Conservation (phyloP, 1,140 invertebrate genomes). For the Elymnias hypermnestra region DNA sequence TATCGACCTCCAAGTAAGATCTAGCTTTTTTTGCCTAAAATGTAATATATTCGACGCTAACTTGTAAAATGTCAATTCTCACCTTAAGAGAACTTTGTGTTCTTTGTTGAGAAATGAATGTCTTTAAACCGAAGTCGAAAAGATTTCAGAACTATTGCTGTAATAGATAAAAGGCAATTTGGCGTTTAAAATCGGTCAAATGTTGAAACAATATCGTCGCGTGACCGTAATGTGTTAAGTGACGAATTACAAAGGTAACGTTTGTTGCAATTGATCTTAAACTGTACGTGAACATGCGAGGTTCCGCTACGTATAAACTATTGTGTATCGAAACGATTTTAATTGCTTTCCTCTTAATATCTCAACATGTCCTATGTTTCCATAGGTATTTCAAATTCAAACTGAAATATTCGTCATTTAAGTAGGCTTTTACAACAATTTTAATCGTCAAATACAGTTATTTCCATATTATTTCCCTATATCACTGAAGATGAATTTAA, state of each 20-base stretch:
- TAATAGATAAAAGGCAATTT: constrained; percentile 8
- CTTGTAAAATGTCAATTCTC: no score
- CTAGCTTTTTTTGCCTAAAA: background rate
- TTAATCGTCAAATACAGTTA: no score
- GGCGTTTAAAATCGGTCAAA: constrained; percentile 28
- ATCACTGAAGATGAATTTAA: no score
- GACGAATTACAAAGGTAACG: constrained; percentile 5
- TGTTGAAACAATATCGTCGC: constrained; percentile 28
- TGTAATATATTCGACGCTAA: no score
- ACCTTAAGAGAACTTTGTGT: no score
- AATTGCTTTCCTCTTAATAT: background rate
- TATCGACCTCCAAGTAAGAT: no score
- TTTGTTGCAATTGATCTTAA: background rate
- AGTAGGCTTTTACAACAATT: no score
- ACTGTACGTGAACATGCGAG: background rate
- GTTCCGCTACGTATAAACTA: background rate
- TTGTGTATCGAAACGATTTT: background rate
- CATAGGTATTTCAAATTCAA: no score
- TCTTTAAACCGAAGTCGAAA: background rate
- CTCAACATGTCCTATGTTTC: no score
- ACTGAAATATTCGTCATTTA: no score
- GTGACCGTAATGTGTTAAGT: constrained; percentile 24
- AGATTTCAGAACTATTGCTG: background rate
- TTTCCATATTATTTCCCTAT: no score
- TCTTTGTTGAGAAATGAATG: no score